Conservation (phyloP, 2,113 vertebrate species). For the Dipodomys merriami region DNA sequence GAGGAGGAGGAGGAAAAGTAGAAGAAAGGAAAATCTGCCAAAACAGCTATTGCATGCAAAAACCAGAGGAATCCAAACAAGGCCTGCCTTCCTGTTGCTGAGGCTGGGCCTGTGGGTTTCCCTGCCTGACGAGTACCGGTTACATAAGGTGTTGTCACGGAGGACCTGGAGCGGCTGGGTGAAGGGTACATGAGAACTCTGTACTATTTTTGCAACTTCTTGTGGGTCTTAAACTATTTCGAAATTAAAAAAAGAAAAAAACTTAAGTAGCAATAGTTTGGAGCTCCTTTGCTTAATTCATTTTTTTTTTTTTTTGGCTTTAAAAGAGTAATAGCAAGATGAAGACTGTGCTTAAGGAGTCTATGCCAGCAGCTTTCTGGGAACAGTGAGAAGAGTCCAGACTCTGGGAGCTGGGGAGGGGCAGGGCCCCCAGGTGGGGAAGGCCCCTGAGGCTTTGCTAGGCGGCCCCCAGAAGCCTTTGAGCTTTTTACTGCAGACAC, state of each 20-base stretch:
- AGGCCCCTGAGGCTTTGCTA: neutral
- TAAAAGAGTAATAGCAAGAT: neutral
- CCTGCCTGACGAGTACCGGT: constrained; percentile 49
- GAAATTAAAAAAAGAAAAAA: constrained; percentile 4
- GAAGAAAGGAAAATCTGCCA: neutral
- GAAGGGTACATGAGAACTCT: constrained; percentile 39
- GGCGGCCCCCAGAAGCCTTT: neutral
- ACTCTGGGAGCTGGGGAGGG: neutral
- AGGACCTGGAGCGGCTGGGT: constrained; percentile 38
- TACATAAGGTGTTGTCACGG: constrained; percentile 61
- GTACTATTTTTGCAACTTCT: constrained; percentile 63
- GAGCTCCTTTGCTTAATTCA: neutral
- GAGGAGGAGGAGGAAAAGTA: too few relatives aligned
- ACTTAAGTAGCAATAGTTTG: neutral
- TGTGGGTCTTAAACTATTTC: constrained; percentile 46
- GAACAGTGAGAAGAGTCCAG: neutral
- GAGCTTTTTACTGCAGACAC: neutral
- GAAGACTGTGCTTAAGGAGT: neutral
- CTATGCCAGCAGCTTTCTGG: neutral
- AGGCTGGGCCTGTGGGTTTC: neutral
- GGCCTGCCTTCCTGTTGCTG: constrained; percentile 20
- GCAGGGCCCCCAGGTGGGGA: too few relatives aligned
- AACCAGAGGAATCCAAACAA: constrained; percentile 13
- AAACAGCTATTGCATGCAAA: constrained; percentile 16
- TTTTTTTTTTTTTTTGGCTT: neutral